Evolutionary conservation across 1,140 invertebrate species (phyloP).

Genomic region (Periplaneta americana): DNA sequence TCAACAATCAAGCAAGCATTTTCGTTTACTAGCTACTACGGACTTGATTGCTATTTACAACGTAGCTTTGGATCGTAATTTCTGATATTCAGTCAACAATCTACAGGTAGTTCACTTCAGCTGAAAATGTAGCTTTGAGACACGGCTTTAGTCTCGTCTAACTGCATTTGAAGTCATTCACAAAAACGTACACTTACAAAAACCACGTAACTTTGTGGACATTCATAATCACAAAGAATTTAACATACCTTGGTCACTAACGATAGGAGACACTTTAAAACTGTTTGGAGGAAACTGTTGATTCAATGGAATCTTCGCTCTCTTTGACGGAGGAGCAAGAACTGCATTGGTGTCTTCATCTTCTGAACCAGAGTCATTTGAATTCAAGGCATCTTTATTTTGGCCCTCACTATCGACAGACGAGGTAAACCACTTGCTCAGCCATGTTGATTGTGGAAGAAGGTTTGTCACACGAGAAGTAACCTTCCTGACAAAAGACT

Average conservation of each 20-base stretch:
- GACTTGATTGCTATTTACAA: too few species aligned
- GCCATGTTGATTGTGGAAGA: constrained; percentile 22
- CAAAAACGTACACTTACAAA: too few species aligned
- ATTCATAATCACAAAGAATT: too few species aligned
- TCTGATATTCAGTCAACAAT: too few species aligned
- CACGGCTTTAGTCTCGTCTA: too few species aligned
- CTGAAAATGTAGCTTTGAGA: too few species aligned
- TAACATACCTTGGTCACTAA: neutral
- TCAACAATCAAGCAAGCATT: too few species aligned
- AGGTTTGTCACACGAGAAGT: constrained; percentile 30
- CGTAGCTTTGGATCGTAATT: too few species aligned
- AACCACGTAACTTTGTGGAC: too few species aligned
- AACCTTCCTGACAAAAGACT: constrained; percentile 44
- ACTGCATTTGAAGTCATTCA: too few species aligned
- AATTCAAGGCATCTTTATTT: neutral
- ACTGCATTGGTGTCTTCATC: neutral
- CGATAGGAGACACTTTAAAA: neutral
- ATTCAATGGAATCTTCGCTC: constrained; percentile 9
- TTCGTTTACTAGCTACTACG: too few species aligned
- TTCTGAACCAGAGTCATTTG: neutral
- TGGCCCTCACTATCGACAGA: neutral
- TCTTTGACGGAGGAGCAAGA: neutral
- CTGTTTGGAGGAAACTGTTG: constrained; percentile 2
- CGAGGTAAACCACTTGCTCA: constrained; percentile 19
- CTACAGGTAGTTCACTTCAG: too few species aligned